Percentiles rank a stretch among this genome's conserved stretches.
Conservation (phyloP, 2,797 vertebrate species). For the Peromyscus nudipes region DNA sequence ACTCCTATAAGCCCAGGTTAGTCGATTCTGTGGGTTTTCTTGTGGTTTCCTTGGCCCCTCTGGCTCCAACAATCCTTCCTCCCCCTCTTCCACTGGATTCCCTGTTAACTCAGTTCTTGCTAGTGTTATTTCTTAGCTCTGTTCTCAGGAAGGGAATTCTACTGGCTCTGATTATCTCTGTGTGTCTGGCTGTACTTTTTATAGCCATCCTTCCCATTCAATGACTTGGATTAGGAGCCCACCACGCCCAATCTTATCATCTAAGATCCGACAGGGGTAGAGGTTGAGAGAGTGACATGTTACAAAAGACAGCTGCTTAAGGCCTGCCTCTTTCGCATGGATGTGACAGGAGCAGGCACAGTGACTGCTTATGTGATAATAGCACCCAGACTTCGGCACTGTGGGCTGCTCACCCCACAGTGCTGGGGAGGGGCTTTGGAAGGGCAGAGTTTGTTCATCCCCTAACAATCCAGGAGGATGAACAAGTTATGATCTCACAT, state of each 20-base stretch:
- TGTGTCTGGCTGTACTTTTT: background rate
- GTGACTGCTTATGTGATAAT: background rate
- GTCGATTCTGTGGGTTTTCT: background rate
- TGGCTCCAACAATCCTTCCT: background rate
- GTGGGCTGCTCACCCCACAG: background rate
- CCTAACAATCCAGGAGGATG: background rate
- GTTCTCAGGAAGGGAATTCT: background rate
- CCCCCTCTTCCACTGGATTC: background rate
- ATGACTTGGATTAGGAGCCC: background rate
- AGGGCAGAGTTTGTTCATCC: background rate
- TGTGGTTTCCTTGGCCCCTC: background rate
- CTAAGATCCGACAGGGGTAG: background rate
- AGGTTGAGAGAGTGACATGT: background rate
- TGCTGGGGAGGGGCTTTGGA: background rate
- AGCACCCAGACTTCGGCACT: background rate
- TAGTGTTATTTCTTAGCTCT: constrained; percentile 1
- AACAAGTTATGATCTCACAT: background rate
- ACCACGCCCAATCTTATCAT: background rate
- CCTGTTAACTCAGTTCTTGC: background rate
- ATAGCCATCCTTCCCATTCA: background rate
- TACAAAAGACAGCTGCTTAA: background rate
- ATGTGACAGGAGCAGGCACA: background rate
- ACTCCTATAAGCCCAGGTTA: background rate
- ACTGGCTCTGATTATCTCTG: background rate
- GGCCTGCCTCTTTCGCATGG: background rate